Base-by-base conservation (phyloP, 2,797 vertebrate species). In the Chaetophractus vellerosus region DNA sequence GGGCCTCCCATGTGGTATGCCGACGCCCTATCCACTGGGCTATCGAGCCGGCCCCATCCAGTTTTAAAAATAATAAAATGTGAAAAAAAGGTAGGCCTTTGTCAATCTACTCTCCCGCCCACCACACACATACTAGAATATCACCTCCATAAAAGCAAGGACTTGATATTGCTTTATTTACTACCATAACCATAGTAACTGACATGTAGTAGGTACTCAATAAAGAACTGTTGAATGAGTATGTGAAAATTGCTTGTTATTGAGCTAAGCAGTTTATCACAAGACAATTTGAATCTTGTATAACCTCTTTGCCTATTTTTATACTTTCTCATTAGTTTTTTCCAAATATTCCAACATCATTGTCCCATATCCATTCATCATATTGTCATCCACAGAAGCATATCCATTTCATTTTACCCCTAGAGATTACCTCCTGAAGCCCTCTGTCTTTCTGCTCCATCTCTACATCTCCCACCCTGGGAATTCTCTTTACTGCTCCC, bases 61-160 rank as follows among this genome's bases (percentile, higher is more conserved):
- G 31, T 11, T 90, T 92, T 26, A 72, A 64, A 94, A 91, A 71
- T 28, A 90, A 48, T 14, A 82, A 92, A 66, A 9, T 28, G 41
- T 3, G 14, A 61, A 74, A 82, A 79, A 61, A 50, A 28, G 59
- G 41, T 66, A 52, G 52, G 52, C 52, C 52, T 59, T 64, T 63
- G 26, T 92, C 76, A 23, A 4, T 26, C 52, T 52, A 14, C 16
- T 52, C 52, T 8, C 52, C 10, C 7, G 2, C 24, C 28, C 52
- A 11, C n/a, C 15, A 45, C 31, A 41, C 23, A 24, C 61, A 64
- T 3, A 15, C n/a, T 63, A 36, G 63, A 72, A 6, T 33, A 71
- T 36, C 61, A 78, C 64, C 48, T 26, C 5, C 28, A 14, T 71
- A 76, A 52, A 93, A 69, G 64, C 50, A 92, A 80, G 7, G 23